Base-by-base conservation (phyloP, 2,888 invertebrate species). In the Sinopyrophorus schimmeli region DNA sequence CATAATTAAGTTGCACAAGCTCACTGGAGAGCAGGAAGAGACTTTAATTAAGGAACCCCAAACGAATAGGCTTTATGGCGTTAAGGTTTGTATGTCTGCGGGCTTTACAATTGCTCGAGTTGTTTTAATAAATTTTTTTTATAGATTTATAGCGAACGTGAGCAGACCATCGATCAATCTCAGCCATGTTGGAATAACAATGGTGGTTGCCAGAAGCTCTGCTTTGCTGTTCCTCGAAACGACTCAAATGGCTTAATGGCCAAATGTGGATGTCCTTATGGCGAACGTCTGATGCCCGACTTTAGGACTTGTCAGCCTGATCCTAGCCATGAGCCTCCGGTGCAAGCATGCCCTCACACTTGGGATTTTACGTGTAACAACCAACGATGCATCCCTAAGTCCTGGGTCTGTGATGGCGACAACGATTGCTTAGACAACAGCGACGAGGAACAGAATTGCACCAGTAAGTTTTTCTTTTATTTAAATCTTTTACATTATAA, bases 371-470 rank as follows among this genome's bases (percentile, higher is more conserved):
- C 92, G 0, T 97, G 97, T 69, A 84, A 86, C 62, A 95, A 95
- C 72, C 92, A 93, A 68, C 76, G 91, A 16, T 94, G 93, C 67
- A 91, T 95, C 38, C 92, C 93, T 0, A 91, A 91, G 69, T 89
- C 90, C 5, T 96, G 95, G 95, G 87, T 93, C 1, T 96, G 96
- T 69, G 95, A 96, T 68, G 95, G 94, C 0, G 96, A 96, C 63
- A 91, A 96, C 66, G 96, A 97, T 69, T 97, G 97, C 64, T 76
- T 95, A 61, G 96, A 97, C 68, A 92, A 93, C 74, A 92, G 93
- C 43, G 96, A 96, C 67, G 96, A 96, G 72, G 87, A 90, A 74
- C 92, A 91, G 68, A 94, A 95, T 65, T 97, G 96, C 70, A 93
- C 92, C 41, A 91, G 89, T 88, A 70, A 81, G 84, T 79, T 23